A percentile compares a stretch with the other conserved stretches of the same genome.
Evolutionary conservation across 2,888 invertebrate genomes (phyloP).

Genomic region (Harmothoe impar): DNA sequence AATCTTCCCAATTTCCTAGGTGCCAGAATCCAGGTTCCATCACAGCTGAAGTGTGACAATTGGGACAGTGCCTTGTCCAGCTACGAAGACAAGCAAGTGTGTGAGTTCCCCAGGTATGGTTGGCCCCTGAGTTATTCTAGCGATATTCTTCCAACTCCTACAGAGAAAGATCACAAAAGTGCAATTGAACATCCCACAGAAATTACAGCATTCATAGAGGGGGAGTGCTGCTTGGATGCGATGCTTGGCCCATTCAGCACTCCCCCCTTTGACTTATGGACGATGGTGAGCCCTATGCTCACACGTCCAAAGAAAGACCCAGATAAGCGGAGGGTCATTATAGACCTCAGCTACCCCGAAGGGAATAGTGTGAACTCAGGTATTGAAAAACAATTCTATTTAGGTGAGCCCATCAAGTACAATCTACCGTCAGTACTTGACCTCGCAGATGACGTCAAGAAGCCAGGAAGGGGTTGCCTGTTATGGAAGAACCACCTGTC

Average conservation of each 20-base stretch:
- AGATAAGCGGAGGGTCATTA: neutral
- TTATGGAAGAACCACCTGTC: neutral
- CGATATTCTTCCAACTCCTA: neutral
- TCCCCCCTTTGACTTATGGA: neutral
- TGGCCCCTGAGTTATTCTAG: neutral
- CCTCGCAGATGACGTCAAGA: neutral
- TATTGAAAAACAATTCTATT: neutral
- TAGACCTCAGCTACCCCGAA: neutral
- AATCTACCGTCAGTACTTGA: neutral
- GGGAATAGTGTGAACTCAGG: neutral
- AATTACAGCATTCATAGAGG: neutral
- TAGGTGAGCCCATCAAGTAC: neutral
- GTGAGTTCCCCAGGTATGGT: neutral
- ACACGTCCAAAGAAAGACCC: neutral
- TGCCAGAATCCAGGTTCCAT: neutral
- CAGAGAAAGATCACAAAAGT: neutral
- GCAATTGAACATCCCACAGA: neutral
- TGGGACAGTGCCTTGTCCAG: neutral
- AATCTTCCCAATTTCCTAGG: neutral
- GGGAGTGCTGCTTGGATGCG: neutral
- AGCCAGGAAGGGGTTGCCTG: neutral
- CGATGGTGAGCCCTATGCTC: neutral
- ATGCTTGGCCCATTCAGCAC: neutral
- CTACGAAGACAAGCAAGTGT: neutral
- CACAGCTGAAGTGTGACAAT: neutral